phyloP scores from a whole-genome alignment of 2,113 vertebrate species.

The Manacus vitellinus region DNA sequence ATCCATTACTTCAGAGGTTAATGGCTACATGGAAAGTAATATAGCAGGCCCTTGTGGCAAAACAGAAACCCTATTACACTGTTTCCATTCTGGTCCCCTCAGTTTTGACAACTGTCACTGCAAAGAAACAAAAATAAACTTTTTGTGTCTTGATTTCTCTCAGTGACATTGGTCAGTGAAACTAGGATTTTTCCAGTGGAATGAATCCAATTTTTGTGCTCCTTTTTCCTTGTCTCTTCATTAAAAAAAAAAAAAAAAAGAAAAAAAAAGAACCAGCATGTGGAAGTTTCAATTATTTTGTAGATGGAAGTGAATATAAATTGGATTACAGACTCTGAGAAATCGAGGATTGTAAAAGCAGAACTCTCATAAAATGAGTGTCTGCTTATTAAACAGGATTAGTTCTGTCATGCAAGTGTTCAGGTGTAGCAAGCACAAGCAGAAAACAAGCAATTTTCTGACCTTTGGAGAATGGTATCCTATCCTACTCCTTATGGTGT shows the following conservation, averaged over 20 bases:
- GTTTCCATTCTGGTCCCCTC: not conserved
- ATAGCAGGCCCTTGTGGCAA: not conserved
- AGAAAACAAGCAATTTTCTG: not conserved
- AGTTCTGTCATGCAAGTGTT: not conserved
- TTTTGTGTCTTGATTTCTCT: not conserved
- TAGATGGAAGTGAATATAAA: slow-evolving; percentile 18
- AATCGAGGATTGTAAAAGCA: not conserved
- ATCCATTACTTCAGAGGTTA: not conserved
- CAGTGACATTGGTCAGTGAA: not conserved
- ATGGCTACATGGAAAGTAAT: not conserved
- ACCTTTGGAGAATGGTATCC: not conserved
- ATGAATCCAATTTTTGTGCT: not conserved
- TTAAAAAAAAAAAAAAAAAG: not conserved
- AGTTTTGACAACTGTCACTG: not conserved
- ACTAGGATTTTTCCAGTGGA: not conserved
- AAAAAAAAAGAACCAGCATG: not conserved
- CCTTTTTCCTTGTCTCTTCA: not conserved
- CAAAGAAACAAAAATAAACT: not conserved
- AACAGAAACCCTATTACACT: not conserved
- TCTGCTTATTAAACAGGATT: slow-evolving; percentile 39
- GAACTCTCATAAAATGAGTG: not conserved
- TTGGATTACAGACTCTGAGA: slow-evolving; percentile 20
- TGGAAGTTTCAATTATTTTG: not conserved
- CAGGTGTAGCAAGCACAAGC: not conserved
- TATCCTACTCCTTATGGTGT: not conserved